A percentile compares a stretch with the other conserved stretches of the same genome.
These are phyloP conservation scores for Pachypeltis micranthus DNA, from an alignment of 1,140 invertebrate species.

Conservation along the genomic window DNA sequence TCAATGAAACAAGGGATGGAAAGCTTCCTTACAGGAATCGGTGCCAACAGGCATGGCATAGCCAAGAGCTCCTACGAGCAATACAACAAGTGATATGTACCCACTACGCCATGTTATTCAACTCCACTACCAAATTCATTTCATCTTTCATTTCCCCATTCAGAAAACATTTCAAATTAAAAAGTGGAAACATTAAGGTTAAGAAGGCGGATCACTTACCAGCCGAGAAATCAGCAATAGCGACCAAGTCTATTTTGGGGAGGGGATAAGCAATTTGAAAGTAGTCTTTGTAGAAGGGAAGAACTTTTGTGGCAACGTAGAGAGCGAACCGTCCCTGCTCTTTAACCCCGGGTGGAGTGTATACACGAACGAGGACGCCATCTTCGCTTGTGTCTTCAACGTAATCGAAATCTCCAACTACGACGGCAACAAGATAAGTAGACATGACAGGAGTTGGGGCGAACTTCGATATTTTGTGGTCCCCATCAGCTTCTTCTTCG, in stretches of 20 bases:
- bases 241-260: slow-evolving; percentile 91
- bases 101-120: no score
- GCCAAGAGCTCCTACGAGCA: no score
- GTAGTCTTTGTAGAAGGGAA: slow-evolving; percentile 89
- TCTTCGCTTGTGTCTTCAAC: slow-evolving; percentile 69
- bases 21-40: no score
- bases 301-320: slow-evolving; percentile 68
- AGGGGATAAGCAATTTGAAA: slow-evolving; percentile 91
- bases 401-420: slow-evolving; percentile 90
- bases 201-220: no score
- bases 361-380: slow-evolving; percentile 77
- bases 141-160: no score
- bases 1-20: no score
- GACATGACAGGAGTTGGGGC: slow-evolving; percentile 89
- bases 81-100: background rate
- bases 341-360: slow-evolving; percentile 81
- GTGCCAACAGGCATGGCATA: no score
- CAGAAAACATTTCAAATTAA: no score
- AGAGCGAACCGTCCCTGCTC: slow-evolving; percentile 87
- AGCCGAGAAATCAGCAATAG: slow-evolving; percentile 81
- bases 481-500: slow-evolving; percentile 38
- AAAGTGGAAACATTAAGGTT: no score
- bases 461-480: slow-evolving; percentile 58
- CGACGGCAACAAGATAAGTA: slow-evolving; percentile 85
- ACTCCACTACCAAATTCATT: no score